Conservation (phyloP, 2,888 invertebrate genomes). For the Ceriagrion tenellum region DNA sequence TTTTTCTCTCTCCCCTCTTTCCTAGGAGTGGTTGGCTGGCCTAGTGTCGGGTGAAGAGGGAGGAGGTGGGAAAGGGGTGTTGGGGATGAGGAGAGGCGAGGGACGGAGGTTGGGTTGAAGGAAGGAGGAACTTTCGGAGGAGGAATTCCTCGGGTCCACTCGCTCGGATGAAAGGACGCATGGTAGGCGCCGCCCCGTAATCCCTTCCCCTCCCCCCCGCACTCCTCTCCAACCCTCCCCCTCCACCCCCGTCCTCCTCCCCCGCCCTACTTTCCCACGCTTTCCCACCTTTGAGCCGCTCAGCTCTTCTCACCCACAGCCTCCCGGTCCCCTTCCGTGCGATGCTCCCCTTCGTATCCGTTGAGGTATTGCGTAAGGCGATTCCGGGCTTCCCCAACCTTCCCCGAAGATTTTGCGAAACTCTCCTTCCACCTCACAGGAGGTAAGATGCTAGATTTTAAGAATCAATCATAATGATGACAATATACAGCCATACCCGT, state of each 20-base stretch:
- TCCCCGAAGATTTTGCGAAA: background rate
- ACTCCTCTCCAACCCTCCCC: background rate
- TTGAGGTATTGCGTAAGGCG: background rate
- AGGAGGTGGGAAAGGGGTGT: background rate
- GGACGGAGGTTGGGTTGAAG: background rate
- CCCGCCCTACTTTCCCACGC: background rate
- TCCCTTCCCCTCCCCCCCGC: slow-evolving; percentile 13
- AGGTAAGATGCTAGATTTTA: too few relatives aligned
- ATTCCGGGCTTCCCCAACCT: background rate
- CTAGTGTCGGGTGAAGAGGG: background rate
- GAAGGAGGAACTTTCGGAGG: slow-evolving; percentile 37
- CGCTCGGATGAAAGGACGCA: slow-evolving; percentile 58
- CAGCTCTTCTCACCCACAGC: background rate
- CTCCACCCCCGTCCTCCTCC: background rate
- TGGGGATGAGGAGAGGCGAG: background rate
- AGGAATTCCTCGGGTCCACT: slow-evolving; percentile 56
- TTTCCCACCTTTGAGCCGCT: background rate
- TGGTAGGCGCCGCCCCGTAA: slow-evolving; percentile 32
- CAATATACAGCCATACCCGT: too few relatives aligned
- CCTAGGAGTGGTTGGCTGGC: background rate
- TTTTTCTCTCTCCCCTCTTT: too few relatives aligned
- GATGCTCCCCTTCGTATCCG: background rate
- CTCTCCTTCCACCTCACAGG: too few relatives aligned
- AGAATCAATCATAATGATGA: too few relatives aligned
- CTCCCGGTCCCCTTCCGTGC: background rate